These are phyloP conservation scores for Vulpes vulpes DNA, from an alignment of 2,113 vertebrate species.

Conservation along the genomic window DNA sequence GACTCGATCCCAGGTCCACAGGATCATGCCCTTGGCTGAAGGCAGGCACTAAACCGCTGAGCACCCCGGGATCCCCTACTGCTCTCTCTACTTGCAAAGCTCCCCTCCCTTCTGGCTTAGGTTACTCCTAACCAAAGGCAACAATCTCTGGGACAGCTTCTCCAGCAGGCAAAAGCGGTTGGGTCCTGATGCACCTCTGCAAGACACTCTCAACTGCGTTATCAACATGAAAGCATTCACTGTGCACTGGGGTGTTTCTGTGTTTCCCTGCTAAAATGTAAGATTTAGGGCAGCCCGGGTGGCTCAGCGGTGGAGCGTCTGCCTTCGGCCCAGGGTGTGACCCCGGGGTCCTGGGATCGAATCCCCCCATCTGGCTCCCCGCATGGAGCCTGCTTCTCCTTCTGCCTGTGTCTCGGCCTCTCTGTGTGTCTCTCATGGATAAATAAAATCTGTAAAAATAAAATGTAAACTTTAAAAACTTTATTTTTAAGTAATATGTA, in stretches of 20 bases:
- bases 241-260: background rate
- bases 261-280: background rate
- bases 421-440: too few relatives aligned
- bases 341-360: too few relatives aligned
- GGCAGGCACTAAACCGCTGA: too few relatives aligned
- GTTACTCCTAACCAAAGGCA: background rate
- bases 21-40: too few relatives aligned
- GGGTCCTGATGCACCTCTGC: background rate
- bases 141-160: background rate
- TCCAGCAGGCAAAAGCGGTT: background rate
- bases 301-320: too few relatives aligned
- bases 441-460: too few relatives aligned
- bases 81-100: background rate
- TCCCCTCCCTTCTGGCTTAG: background rate
- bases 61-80: background rate
- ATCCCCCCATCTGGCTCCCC: too few relatives aligned
- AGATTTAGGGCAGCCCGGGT: background rate
- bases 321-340: too few relatives aligned
- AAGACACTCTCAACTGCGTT: background rate
- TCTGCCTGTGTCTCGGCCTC: too few relatives aligned
- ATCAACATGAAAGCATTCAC: constrained; percentile 27
- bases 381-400: too few relatives aligned
- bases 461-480: too few relatives aligned
- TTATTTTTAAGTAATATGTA: background rate
- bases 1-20: too few relatives aligned